Conservation (phyloP, 2,888 invertebrate genomes). For the Dromius quadrimaculatus region DNA sequence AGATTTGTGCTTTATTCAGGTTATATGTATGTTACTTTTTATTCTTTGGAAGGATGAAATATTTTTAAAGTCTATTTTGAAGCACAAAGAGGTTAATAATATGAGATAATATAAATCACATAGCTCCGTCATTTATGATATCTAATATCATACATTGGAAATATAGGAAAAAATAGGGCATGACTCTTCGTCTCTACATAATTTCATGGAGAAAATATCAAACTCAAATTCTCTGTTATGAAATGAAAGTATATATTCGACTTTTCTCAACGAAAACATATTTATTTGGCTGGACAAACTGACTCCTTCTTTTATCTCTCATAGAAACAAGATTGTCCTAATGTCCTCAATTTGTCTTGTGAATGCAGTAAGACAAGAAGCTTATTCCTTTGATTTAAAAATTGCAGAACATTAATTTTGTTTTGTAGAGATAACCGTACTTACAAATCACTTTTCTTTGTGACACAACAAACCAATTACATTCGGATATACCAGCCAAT, state of each 20-base stretch:
- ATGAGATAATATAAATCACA: too few relatives aligned
- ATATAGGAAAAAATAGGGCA: too few relatives aligned
- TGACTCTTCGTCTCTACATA: too few relatives aligned
- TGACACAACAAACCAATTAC: constrained; percentile 40
- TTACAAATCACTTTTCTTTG: constrained; percentile 29
- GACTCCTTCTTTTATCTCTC: constrained; percentile 1
- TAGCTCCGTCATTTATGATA: too few relatives aligned
- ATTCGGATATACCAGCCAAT: constrained; percentile 40
- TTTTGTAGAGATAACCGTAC: constrained; percentile 21
- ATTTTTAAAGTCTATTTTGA: too few relatives aligned
- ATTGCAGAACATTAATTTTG: constrained; percentile 14
- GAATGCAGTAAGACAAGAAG: constrained; percentile 12
- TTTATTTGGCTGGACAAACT: too few relatives aligned
- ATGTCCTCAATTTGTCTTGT: neutral
- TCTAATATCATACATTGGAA: too few relatives aligned
- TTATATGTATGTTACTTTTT: constrained; percentile 16
- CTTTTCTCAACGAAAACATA: too few relatives aligned
- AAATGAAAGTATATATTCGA: too few relatives aligned
- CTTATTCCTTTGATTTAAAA: constrained; percentile 12
- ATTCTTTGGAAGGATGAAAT: constrained; percentile 1
- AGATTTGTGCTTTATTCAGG: constrained; percentile 8
- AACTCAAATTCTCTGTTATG: too few relatives aligned
- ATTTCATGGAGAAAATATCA: too few relatives aligned
- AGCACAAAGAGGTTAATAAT: too few relatives aligned
- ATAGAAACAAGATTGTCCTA: neutral